These are phyloP conservation scores for Heliothis virescens DNA, from an alignment of 1,140 invertebrate species.

Conservation along the genomic window DNA sequence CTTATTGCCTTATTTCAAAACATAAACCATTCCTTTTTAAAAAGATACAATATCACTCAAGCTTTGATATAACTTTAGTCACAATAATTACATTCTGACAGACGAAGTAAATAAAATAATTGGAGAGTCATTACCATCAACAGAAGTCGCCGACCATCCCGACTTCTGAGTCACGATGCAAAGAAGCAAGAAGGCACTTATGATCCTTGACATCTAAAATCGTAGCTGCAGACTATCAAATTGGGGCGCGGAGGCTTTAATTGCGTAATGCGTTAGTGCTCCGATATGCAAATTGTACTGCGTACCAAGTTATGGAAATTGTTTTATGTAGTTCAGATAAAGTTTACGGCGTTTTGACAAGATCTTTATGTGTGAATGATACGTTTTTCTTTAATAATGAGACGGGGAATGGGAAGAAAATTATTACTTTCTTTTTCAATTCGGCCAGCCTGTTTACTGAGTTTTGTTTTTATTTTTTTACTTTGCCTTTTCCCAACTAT, in stretches of 20 bases:
- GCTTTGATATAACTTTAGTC: neutral
- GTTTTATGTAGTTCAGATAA: slow-evolving; percentile 13
- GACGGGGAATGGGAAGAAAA: too few species aligned
- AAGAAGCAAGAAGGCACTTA: neutral
- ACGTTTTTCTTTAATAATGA: too few species aligned
- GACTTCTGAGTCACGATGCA: slow-evolving; percentile 19
- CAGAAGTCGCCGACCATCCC: neutral
- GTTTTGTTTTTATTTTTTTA: too few species aligned
- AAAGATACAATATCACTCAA: neutral
- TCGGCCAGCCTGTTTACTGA: too few species aligned
- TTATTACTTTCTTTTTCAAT: too few species aligned
- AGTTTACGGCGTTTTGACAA: neutral
- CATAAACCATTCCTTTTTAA: neutral
- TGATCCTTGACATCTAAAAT: neutral
- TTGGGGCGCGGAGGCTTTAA: slow-evolving; percentile 13
- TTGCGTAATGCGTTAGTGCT: slow-evolving; percentile 5
- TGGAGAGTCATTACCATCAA: slow-evolving; percentile 11
- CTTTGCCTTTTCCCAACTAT: too few species aligned
- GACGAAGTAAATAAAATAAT: slow-evolving; percentile 22
- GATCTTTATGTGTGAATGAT: neutral
- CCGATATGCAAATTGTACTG: slow-evolving; percentile 10
- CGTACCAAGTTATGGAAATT: neutral
- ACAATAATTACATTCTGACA: neutral
- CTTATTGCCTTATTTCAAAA: too few species aligned
- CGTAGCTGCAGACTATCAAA: slow-evolving; percentile 7